phyloP scores from a whole-genome alignment of 2,888 invertebrate genomes.

The Epirrhoe alternata region DNA sequence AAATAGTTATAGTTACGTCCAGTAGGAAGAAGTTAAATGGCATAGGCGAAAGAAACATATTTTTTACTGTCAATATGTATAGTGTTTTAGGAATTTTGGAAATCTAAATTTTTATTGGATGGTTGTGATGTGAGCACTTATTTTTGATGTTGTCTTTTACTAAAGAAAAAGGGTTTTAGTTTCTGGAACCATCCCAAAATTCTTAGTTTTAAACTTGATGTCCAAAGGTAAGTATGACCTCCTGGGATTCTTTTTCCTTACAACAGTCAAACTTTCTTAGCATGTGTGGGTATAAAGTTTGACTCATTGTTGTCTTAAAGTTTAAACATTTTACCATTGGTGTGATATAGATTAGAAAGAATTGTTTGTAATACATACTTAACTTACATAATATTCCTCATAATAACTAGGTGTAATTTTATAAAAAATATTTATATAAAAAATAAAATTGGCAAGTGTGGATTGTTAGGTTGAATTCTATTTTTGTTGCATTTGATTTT shows the following conservation, averaged over 20 bases:
- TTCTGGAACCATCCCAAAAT: constrained; percentile 19
- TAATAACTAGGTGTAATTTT: constrained; percentile 35
- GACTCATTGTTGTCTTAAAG: constrained; percentile 11
- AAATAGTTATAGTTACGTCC: constrained; percentile 63
- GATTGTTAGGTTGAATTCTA: constrained; percentile 27
- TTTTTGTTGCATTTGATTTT: constrained; percentile 48
- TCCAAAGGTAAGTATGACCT: constrained; percentile 4
- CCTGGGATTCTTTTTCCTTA: neutral
- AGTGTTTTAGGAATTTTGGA: constrained; percentile 58
- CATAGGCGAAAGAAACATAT: constrained; percentile 55
- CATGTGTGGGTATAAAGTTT: constrained; percentile 9
- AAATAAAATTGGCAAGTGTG: constrained; percentile 39
- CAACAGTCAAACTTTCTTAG: neutral
- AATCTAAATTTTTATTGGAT: constrained; percentile 69
- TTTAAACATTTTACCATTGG: constrained; percentile 29
- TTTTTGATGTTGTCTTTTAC: constrained; percentile 35
- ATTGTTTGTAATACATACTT: constrained; percentile 31
- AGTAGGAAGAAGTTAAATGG: constrained; percentile 53
- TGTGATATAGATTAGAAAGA: constrained; percentile 37
- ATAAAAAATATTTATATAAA: constrained; percentile 30
- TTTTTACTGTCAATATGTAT: constrained; percentile 54
- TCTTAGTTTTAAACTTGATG: constrained; percentile 23
- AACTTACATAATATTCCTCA: constrained; percentile 35
- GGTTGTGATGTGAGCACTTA: constrained; percentile 74
- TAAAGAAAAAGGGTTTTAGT: constrained; percentile 21